phyloP scores from a whole-genome alignment of 2,113 vertebrate species.

The Pluvianellus socialis region DNA sequence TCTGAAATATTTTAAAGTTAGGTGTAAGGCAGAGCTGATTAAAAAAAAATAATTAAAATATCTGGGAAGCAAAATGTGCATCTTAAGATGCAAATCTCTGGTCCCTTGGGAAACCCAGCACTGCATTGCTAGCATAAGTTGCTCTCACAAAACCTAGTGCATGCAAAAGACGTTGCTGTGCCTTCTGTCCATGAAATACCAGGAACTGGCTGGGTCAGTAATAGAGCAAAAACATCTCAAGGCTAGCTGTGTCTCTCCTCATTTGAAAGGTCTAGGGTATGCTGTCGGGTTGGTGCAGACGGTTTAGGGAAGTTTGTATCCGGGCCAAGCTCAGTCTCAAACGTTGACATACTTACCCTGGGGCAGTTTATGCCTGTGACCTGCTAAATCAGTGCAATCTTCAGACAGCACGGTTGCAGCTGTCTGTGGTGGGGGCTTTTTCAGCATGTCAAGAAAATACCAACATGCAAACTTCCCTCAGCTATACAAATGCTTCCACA shows the following conservation, averaged over 20 bases:
- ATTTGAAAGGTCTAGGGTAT: not conserved
- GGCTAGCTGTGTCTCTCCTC: not conserved
- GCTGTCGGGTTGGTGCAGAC: not conserved
- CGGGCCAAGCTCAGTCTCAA: not conserved
- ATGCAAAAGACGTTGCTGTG: not conserved
- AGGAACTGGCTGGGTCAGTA: not conserved
- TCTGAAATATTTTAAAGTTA: not conserved
- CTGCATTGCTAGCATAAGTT: not conserved
- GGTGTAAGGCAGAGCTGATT: not conserved
- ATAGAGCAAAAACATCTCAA: not conserved
- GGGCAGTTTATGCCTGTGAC: not conserved
- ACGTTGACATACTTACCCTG: not conserved
- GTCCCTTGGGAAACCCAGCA: not conserved
- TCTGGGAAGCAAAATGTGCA: not conserved
- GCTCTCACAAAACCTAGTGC: not conserved
- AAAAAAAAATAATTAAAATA: not conserved
- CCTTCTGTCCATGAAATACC: not conserved
- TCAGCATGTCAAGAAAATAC: not conserved
- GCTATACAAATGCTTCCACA: not conserved
- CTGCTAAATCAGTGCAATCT: not conserved
- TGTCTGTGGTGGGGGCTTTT: not conserved
- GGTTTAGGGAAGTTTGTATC: not conserved
- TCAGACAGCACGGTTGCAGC: not conserved
- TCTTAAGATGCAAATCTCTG: not conserved
- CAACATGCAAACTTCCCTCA: not conserved